Evolutionary conservation across 2,113 vertebrate genomes (phyloP).

Genomic region (Cephalopholis sonnerati): DNA sequence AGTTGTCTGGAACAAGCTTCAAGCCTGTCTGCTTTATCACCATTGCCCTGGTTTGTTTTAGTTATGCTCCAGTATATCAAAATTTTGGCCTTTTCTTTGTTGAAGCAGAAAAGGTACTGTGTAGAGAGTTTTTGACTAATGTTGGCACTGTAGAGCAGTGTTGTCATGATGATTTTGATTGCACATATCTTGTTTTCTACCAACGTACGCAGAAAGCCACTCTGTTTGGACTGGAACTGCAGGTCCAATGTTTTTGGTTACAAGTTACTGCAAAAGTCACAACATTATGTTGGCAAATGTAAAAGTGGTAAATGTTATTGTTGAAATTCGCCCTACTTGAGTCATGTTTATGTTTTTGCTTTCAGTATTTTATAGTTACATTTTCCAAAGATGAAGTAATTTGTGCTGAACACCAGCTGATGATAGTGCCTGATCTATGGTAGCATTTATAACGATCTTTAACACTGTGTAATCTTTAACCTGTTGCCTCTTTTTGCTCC

Average conservation of each 20-base stretch:
- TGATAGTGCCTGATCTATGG: not conserved
- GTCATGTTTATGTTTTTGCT: not conserved
- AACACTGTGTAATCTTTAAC: constrained; percentile 16
- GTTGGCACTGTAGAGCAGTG: not conserved
- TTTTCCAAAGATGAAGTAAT: not conserved
- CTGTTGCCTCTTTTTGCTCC: not conserved
- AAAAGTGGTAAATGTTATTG: not conserved
- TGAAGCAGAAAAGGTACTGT: not conserved
- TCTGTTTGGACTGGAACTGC: not conserved
- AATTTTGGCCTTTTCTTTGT: not conserved
- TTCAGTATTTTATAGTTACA: not conserved
- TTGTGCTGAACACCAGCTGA: constrained; percentile 4
- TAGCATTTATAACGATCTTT: not conserved
- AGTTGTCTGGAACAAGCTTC: not conserved
- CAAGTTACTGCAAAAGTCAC: not conserved
- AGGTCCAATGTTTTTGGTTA: not conserved
- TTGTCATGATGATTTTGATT: too few species aligned
- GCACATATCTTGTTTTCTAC: not conserved
- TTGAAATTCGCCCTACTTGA: not conserved
- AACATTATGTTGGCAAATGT: too few species aligned
- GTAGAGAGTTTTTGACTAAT: not conserved
- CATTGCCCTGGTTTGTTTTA: not conserved
- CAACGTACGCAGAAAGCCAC: not conserved
- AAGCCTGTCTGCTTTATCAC: too few species aligned
- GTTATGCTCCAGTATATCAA: not conserved